Percentiles rank a stretch among this genome's conserved stretches.
phyloP scores from a whole-genome alignment of 2,797 vertebrate genomes.

The Astyanax mexicanus region DNA sequence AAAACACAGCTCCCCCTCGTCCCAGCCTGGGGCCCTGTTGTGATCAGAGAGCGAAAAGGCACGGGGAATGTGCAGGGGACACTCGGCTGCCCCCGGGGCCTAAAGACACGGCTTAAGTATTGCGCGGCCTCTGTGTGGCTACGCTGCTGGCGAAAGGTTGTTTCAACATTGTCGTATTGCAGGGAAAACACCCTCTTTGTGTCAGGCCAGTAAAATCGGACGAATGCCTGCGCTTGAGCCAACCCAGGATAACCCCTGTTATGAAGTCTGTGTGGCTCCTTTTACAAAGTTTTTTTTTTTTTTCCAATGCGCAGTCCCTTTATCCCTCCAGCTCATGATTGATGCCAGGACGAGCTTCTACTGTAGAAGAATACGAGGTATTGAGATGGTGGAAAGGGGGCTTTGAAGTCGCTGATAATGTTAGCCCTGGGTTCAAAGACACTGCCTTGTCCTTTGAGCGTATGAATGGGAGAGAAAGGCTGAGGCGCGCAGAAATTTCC shows the following conservation, averaged over 20 bases:
- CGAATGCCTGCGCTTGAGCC: slow-evolving; percentile 33
- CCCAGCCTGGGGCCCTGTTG: slow-evolving; percentile 46
- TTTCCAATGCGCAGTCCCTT: slow-evolving; percentile 40
- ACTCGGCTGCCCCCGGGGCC: slow-evolving; percentile 66
- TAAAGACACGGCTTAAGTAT: slow-evolving; percentile 72
- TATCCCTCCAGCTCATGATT: slow-evolving; percentile 60
- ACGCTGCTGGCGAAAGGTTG: slow-evolving; percentile 24
- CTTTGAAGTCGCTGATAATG: slow-evolving; percentile 78
- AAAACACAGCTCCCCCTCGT: slow-evolving; percentile 70
- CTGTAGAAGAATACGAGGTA: slow-evolving; percentile 66
- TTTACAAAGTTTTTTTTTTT: slow-evolving; percentile 49
- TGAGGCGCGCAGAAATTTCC: slow-evolving; percentile 58
- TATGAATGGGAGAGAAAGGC: slow-evolving; percentile 75
- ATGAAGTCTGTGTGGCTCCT: slow-evolving; percentile 40
- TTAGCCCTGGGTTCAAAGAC: slow-evolving; percentile 76
- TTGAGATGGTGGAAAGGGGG: slow-evolving; percentile 61
- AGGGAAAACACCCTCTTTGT: slow-evolving; percentile 47
- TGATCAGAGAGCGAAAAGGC: slow-evolving; percentile 58
- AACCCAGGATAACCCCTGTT: slow-evolving; percentile 36
- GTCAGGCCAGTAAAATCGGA: slow-evolving; percentile 21
- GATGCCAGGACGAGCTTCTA: slow-evolving; percentile 62
- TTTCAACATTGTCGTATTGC: slow-evolving; percentile 53
- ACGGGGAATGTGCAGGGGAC: slow-evolving; percentile 77
- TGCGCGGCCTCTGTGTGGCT: slow-evolving; percentile 55
- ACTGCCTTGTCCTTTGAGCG: slow-evolving; percentile 74